phyloP scores from a whole-genome alignment of 1,140 invertebrate species.

The Bombus waltoni region DNA sequence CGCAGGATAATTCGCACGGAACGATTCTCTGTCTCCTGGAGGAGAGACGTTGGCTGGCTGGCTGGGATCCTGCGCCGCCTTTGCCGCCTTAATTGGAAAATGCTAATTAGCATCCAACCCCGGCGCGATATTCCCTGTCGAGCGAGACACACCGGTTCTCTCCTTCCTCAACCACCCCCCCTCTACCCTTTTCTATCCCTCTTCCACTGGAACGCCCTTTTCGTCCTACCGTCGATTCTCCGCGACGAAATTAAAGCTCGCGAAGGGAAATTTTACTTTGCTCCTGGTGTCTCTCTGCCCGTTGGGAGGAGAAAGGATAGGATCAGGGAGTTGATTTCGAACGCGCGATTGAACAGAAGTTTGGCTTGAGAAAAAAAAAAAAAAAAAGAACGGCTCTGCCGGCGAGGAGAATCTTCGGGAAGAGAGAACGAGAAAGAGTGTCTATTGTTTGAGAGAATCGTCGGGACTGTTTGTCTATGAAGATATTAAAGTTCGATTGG shows the following conservation, averaged over 20 bases:
- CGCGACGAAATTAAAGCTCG: constrained; percentile 66
- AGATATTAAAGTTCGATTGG: constrained; percentile 1
- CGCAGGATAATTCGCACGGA: constrained; percentile 66
- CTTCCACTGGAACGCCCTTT: constrained; percentile 30
- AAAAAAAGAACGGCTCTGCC: neutral
- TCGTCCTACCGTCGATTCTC: constrained; percentile 48
- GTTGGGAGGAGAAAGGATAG: constrained; percentile 17
- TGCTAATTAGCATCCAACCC: constrained; percentile 71
- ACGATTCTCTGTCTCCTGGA: constrained; percentile 65
- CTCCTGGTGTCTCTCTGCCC: constrained; percentile 11
- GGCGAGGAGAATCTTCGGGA: neutral
- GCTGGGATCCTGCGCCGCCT: constrained; percentile 49
- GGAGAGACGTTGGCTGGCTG: constrained; percentile 37
- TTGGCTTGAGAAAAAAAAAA: neutral
- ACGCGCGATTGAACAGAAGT: constrained; percentile 54
- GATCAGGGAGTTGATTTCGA: constrained; percentile 14
- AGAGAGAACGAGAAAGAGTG: neutral
- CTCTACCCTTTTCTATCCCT: neutral
- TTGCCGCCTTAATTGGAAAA: constrained; percentile 70
- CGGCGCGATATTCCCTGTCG: constrained; percentile 65
- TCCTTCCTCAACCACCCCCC: neutral
- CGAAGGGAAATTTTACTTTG: constrained; percentile 56
- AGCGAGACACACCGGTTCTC: constrained; percentile 11
- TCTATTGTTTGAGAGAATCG: neutral
- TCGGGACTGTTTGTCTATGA: neutral